Evolutionary conservation across 1,140 invertebrate genomes (phyloP).

Genomic region (Agrilus planipennis): DNA sequence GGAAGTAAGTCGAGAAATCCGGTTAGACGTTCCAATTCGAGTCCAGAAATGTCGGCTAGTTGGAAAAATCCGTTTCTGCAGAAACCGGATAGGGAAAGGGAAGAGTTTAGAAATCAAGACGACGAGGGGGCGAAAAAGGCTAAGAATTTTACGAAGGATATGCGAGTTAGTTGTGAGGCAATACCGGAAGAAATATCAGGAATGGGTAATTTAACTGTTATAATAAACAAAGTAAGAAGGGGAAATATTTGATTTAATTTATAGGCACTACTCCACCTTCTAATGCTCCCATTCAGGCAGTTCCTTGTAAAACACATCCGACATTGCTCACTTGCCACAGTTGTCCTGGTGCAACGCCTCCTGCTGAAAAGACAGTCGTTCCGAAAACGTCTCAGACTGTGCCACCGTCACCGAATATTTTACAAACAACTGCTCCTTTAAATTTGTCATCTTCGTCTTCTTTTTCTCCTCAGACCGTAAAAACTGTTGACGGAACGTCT

Average conservation of each 20-base stretch:
- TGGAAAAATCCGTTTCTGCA: slow-evolving; percentile 61
- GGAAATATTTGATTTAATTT: no score
- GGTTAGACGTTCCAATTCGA: slow-evolving; percentile 75
- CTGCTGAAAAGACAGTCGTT: slow-evolving; percentile 16
- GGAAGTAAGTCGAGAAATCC: slow-evolving; percentile 54
- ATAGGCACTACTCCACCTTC: slow-evolving; percentile 41
- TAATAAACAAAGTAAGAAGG: no score
- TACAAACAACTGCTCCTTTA: slow-evolving; percentile 4
- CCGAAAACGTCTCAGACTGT: slow-evolving; percentile 26
- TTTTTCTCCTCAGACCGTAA: no score
- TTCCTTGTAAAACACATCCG: slow-evolving; percentile 18
- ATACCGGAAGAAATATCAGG: slow-evolving; percentile 78
- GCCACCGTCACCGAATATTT: slow-evolving; percentile 25
- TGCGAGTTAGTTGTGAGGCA: slow-evolving; percentile 74
- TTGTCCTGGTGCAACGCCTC: slow-evolving; percentile 27
- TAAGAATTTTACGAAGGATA: slow-evolving; percentile 53
- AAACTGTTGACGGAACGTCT: no score
- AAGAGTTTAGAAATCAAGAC: slow-evolving; percentile 33
- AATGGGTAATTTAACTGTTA: slow-evolving; percentile 33
- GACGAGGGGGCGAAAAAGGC: slow-evolving; percentile 38
- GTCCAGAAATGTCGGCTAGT: slow-evolving; percentile 78
- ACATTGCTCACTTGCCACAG: slow-evolving; percentile 28
- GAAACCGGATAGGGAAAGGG: slow-evolving; percentile 25
- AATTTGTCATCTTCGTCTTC: neutral
- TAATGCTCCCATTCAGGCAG: slow-evolving; percentile 5